Base-by-base conservation (phyloP, 2,888 invertebrate genomes). In the Drosophila niveifrons region DNA sequence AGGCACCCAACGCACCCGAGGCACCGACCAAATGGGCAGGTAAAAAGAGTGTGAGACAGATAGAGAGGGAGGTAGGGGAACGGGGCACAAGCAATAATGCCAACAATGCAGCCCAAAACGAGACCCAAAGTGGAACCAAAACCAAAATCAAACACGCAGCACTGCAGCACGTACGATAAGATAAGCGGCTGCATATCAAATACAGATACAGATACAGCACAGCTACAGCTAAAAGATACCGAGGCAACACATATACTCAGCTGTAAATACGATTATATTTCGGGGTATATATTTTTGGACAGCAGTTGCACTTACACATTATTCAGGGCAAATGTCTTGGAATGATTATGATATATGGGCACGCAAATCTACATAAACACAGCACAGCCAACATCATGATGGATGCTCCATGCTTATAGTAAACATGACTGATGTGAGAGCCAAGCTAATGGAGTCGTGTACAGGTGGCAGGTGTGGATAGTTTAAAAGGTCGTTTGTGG, bases 311-410 rank as follows among this genome's bases (percentile, higher is more conserved):
- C 47, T 57, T 47, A 57, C 3, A 47, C 55, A 48, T 31, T 75
- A 68, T 64, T 76, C 72, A 73, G 73, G 65, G 47, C 78, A 75
- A 75, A 62, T 76, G 55, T 53, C 75, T 75, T 71, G 62, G 53
- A 48, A 75, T 75, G 72, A 80, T 74, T 79, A 72, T 83, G 87
- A 86, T 87, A 80, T 88, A 88, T 78, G 89, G 57, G 66, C 74
- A 71, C 44, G 64, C 70, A 80, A 79, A 84, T 86, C 84, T 84
- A 85, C 85, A 85, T 85, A 88, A 88, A 77, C 66, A 82, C 36
- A 52, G 39, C 39, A 47, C n/a, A 44, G 6, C 23, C 15, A 46
- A 56, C 58, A 86, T 62, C 69, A 72, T 82, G 82, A 82, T 82
- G 78, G 87, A 87, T 83, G 71, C 73, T 41, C 29, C 52, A 31